Percentiles rank a stretch among this genome's conserved stretches.
Evolutionary conservation across 2,797 vertebrate species (phyloP).

Genomic region (Falco concolor): DNA sequence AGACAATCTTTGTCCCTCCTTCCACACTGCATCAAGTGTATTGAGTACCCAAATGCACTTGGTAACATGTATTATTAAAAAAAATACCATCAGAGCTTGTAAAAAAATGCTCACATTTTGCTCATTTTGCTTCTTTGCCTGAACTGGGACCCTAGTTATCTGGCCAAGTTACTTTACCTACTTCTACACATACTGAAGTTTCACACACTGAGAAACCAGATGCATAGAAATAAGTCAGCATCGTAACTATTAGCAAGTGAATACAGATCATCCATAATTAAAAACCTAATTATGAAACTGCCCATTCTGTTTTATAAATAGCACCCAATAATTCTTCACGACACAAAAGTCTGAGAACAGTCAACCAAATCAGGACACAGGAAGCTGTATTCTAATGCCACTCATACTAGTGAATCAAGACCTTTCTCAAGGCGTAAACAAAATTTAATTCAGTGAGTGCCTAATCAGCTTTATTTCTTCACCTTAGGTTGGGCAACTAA

Average conservation of each 20-base stretch:
- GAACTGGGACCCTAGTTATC: not conserved
- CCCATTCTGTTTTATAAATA: not conserved
- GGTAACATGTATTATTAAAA: not conserved
- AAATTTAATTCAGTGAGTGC: constrained; percentile 48
- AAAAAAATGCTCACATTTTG: not conserved
- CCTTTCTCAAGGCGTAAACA: constrained; percentile 10
- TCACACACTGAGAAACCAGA: not conserved
- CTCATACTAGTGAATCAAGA: not conserved
- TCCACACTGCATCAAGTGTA: not conserved
- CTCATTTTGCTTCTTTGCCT: not conserved
- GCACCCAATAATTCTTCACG: not conserved
- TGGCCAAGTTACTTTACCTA: not conserved
- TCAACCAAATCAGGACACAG: not conserved
- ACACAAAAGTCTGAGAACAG: not conserved
- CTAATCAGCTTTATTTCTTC: constrained; percentile 60
- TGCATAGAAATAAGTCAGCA: not conserved
- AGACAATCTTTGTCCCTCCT: not conserved
- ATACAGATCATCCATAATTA: not conserved
- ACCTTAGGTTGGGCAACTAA: constrained; percentile 36
- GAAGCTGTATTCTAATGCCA: not conserved
- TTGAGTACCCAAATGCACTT: not conserved
- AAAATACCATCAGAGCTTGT: not conserved
- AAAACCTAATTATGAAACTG: not conserved
- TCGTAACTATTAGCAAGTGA: not conserved
- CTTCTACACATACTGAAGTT: not conserved